These are phyloP conservation scores for Pristionchus fissidentatus DNA, from an alignment of 2,888 invertebrate species.

Conservation along the genomic window DNA sequence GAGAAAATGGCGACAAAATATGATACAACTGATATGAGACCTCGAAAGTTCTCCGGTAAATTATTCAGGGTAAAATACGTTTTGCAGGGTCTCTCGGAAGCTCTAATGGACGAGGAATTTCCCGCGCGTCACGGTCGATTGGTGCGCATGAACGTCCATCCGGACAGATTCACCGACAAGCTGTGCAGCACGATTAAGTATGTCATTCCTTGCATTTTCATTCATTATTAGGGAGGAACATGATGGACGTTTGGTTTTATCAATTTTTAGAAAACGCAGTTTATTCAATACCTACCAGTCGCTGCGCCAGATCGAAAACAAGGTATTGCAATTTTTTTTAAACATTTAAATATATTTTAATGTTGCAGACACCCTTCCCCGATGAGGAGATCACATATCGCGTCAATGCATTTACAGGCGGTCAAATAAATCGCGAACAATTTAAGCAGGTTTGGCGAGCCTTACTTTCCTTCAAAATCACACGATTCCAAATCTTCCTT, in stretches of 20 bases:
- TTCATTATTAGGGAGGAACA: no score
- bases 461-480: no score
- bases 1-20: no score
- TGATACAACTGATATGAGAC: no score
- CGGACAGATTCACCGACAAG: not conserved
- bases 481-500: no score
- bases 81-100: constrained; percentile 34
- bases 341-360: not conserved
- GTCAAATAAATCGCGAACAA: not conserved
- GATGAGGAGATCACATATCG: constrained; percentile 58
- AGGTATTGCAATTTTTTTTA: not conserved
- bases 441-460: not conserved
- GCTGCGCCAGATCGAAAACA: constrained; percentile 19
- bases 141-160: constrained; percentile 48
- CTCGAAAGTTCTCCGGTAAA: no score
- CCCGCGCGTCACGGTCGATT: constrained; percentile 56
- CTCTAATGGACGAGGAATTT: constrained; percentile 62
- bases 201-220: no score
- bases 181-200: constrained; percentile 17
- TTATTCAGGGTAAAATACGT: no score
- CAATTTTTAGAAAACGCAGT: not conserved
- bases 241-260: not conserved
- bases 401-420: constrained; percentile 59
- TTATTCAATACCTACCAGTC: constrained; percentile 45
- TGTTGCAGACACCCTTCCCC: constrained; percentile 54